Percentiles rank a stretch among this genome's conserved stretches.
These are phyloP conservation scores for Dolichotis patagonum DNA, from an alignment of 2,113 vertebrate genomes.

Conservation along the genomic window DNA sequence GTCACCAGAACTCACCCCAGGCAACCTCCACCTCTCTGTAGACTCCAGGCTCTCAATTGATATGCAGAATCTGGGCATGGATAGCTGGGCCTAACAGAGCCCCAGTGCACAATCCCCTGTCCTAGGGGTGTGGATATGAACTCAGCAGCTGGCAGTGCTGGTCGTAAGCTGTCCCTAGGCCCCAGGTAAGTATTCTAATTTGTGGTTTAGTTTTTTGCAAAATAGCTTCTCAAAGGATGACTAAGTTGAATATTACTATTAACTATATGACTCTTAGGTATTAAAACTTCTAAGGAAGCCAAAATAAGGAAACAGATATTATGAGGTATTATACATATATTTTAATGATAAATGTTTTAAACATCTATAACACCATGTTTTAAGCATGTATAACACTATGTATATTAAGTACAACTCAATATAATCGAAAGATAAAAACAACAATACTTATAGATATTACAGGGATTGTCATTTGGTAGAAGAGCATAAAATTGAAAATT, in stretches of 20 bases:
- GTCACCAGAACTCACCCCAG: too few species aligned
- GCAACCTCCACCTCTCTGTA: too few species aligned
- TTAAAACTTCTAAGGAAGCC: neutral
- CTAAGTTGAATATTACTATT: conserved; percentile 3
- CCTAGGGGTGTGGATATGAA: too few species aligned
- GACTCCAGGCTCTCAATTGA: too few species aligned
- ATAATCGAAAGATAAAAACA: neutral
- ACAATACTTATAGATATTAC: neutral
- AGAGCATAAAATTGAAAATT: neutral
- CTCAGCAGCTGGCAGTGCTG: too few species aligned
- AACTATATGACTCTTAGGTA: neutral
- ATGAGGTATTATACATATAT: neutral
- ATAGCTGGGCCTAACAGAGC: too few species aligned
- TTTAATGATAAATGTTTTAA: conserved; percentile 45
- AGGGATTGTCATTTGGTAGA: conserved; percentile 1
- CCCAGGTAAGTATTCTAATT: neutral
- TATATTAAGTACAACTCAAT: neutral
- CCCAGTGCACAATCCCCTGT: too few species aligned
- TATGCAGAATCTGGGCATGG: too few species aligned
- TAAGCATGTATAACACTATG: neutral
- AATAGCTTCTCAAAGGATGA: conserved; percentile 7
- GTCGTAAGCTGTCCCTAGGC: too few species aligned
- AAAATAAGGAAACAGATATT: neutral
- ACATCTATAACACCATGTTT: neutral
- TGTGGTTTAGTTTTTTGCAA: neutral